These are phyloP conservation scores for Colostygia pectinataria DNA, from an alignment of 2,888 invertebrate species.

Conservation along the genomic window DNA sequence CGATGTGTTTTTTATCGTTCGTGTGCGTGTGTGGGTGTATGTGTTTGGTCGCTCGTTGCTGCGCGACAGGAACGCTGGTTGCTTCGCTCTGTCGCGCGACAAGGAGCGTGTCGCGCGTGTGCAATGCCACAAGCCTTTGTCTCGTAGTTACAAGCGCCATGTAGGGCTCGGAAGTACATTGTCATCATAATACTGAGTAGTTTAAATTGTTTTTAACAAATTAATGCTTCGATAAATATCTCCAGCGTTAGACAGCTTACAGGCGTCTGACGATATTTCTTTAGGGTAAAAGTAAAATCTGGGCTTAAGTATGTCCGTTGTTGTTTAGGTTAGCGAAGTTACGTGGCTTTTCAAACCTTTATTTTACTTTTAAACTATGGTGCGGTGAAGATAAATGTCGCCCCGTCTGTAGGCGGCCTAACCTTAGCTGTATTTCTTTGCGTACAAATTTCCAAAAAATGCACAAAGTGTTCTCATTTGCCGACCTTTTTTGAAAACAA, in stretches of 20 bases:
- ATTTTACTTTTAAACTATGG: no score
- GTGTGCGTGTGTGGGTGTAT: conserved; percentile 33
- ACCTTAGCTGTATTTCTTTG: conserved; percentile 41
- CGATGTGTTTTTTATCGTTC: conserved; percentile 43
- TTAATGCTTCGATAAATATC: conserved; percentile 1
- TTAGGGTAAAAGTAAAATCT: neutral
- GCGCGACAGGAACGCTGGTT: neutral
- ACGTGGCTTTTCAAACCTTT: no score
- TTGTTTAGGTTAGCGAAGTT: no score
- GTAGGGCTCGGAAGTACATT: conserved; percentile 21
- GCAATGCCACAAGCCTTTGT: conserved; percentile 31
- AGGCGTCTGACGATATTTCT: conserved; percentile 8
- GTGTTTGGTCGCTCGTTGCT: conserved; percentile 24
- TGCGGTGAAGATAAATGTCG: neutral
- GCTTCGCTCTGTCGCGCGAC: neutral
- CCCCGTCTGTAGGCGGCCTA: conserved; percentile 7
- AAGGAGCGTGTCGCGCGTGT: neutral
- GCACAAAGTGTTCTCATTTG: conserved; percentile 34
- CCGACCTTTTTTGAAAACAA: conserved; percentile 32
- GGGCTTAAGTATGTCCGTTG: no score
- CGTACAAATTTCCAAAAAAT: conserved; percentile 39
- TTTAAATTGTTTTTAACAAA: conserved; percentile 7
- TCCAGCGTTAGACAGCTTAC: conserved; percentile 15
- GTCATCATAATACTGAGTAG: conserved; percentile 19
- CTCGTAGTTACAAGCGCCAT: conserved; percentile 26